Evolutionary conservation across 1,140 invertebrate species (phyloP), one percentile per base, ranked within the genome.

Genomic region (Apis dorsata): DNA sequence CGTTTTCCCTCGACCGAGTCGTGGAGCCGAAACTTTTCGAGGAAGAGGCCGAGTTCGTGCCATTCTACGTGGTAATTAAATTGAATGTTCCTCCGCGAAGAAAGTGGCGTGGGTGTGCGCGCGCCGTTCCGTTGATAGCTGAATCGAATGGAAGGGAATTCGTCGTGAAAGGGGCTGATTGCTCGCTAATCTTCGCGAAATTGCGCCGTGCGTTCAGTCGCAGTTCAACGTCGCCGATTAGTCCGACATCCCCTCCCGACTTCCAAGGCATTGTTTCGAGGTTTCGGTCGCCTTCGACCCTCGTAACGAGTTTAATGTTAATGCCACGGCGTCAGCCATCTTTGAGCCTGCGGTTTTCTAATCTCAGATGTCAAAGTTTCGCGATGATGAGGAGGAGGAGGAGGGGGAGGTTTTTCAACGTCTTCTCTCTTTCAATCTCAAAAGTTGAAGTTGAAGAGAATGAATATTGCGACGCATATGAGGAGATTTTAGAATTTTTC

Each of bases 181-280:
- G 87, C 87, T 88, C 87, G 79, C 87, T 88, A 88, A 88, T 88
- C 87, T 88, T 88, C 83, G 68, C 86, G 76, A 88, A 88, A 88
- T 88, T 88, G 83, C 84, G 57, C 86, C 63, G 76, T 57, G 74
- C 74, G 69, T 53, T 68, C 55, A 85, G 81, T 78, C 68, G 63
- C 70, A 88, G 83, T 85, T 85, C 83, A 88, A 73, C 82, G 86
- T 79, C 83, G 79, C 51, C 85, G 86, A 88, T 88, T 88, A 88
- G 86, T 85, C 83, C 75, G 80, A 88, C 83, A 85, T 81, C 84
- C 85, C 83, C 76, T 44, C 34, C 34, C 76, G 88, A 88, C 86
- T 88, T 88, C 73, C 75, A 44, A 24, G 80, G 80, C 77, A 88
- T 85, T 88, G 87, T 88, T 88, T 88, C 86, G 60, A 68, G 69